Base-by-base conservation (phyloP, 2,888 invertebrate genomes). In the Xanthorhoe designata region DNA sequence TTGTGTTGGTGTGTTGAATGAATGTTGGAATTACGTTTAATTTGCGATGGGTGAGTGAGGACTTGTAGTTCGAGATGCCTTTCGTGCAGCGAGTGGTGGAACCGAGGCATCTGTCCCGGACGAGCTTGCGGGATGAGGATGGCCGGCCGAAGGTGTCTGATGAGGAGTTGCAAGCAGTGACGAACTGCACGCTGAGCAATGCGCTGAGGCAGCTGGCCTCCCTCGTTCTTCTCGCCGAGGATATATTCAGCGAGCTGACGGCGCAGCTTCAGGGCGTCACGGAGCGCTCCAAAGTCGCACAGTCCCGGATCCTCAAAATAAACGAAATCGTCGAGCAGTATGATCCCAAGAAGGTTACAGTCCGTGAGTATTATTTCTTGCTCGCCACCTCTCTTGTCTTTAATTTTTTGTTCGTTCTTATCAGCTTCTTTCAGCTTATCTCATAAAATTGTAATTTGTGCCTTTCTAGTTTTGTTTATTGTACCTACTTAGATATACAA, bases 331-430 rank as follows among this genome's bases (percentile, higher is more conserved):
- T 97, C 79, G 94, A 94, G 80, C 94, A 94, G 72, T 96, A 95
- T 91, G 97, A 98, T 90, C 98, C 98, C 69, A 98, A 97, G 94
- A 96, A 96, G 91, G 97, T 98, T 86, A 96, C 97, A 96, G 98
- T 98, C 94, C 98, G 98, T 98, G 94, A 98, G 98, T 98, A 65
- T 51, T 57, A 42, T 51, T 51, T 59, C 15, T 51, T 51, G 15
- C 17, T 15, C 17, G 15, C 17, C 47, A 47, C 13, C 13, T 42
- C 38, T 42, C 2, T 3, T 13, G 1, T 1, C 13, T 42, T 13
- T 42, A 32, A 32, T 32, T 32, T 13, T 42, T 0, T 42, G 13
- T 13, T 42, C 38, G 13, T 42, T 13, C 13, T 42, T 42, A 42
- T 13, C 38, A 10, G 35, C 35, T 35, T 35, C 35, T 9, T 35